Conservation (phyloP, 2,797 vertebrate genomes). For the Agapornis canus region DNA sequence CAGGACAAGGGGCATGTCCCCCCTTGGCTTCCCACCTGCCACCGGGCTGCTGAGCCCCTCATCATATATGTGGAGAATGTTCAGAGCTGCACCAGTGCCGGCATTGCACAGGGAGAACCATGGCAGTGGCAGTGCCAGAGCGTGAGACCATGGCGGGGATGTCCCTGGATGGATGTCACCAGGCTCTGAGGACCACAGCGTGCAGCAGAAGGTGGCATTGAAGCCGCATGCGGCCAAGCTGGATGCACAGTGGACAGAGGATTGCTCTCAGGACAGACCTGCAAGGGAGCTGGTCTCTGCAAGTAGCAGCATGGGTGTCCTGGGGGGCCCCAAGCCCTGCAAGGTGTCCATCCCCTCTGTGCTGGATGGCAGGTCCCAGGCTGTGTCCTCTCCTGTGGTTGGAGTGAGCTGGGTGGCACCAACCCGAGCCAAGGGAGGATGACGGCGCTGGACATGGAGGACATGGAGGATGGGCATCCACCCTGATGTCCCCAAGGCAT, state of each 20-base stretch:
- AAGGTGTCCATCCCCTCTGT: rapidly evolving
- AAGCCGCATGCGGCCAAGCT: rapidly evolving
- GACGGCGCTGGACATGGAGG: neutral
- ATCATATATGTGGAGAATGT: neutral
- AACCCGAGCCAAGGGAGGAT: neutral
- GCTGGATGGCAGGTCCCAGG: neutral
- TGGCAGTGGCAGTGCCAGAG: neutral
- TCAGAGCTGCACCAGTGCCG: rapidly evolving
- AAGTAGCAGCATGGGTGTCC: neutral
- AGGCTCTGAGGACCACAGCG: rapidly evolving
- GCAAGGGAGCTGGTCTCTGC: neutral
- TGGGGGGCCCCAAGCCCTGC: rapidly evolving
- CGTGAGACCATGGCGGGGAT: rapidly evolving
- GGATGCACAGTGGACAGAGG: neutral
- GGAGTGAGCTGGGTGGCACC: rapidly evolving
- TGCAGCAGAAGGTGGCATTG: neutral
- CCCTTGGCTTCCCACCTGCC: neutral
- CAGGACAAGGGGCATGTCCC: rapidly evolving
- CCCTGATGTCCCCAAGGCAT: neutral
- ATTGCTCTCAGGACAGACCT: neutral
- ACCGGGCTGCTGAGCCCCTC: neutral
- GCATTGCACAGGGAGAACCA: rapidly evolving
- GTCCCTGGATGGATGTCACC: neutral
- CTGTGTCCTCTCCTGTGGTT: neutral
- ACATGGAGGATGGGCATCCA: rapidly evolving